Percentiles rank a stretch among this genome's conserved stretches.
These are phyloP conservation scores for Callospermophilus lateralis DNA, from an alignment of 2,113 vertebrate genomes.

Conservation along the genomic window DNA sequence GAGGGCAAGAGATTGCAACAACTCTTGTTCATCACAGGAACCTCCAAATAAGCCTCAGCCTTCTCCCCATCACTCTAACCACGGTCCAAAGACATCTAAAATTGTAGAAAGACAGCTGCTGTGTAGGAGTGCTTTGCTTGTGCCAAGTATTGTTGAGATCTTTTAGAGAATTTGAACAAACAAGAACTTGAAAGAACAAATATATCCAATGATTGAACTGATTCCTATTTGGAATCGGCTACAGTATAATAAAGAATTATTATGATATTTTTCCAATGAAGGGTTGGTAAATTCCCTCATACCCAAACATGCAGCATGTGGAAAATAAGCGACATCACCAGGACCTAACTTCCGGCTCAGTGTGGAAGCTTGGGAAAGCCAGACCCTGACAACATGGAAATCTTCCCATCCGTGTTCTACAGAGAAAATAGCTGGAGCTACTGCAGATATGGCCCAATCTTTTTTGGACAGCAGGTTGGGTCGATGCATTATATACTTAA, in stretches of 20 bases:
- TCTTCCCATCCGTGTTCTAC: background rate
- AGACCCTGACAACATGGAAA: background rate
- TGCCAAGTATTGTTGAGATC: background rate
- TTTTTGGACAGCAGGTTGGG: background rate
- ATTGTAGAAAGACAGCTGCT: background rate
- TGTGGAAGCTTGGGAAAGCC: background rate
- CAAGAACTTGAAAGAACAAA: slow-evolving; percentile 27
- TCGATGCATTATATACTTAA: background rate
- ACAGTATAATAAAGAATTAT: background rate
- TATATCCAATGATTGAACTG: background rate
- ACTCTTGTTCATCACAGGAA: background rate
- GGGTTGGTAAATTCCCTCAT: background rate
- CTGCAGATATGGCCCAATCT: background rate
- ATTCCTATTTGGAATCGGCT: background rate
- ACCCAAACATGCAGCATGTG: background rate
- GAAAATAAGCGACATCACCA: background rate
- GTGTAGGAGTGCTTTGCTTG: background rate
- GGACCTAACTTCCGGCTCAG: background rate
- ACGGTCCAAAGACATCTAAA: background rate
- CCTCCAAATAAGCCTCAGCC: background rate
- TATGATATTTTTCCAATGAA: background rate
- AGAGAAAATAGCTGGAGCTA: slow-evolving; percentile 27
- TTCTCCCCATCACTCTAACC: background rate
- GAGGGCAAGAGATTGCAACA: background rate
- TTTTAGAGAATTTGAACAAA: background rate